These are phyloP conservation scores for Adelosebastes latens DNA, from an alignment of 2,797 vertebrate species.

Conservation along the genomic window DNA sequence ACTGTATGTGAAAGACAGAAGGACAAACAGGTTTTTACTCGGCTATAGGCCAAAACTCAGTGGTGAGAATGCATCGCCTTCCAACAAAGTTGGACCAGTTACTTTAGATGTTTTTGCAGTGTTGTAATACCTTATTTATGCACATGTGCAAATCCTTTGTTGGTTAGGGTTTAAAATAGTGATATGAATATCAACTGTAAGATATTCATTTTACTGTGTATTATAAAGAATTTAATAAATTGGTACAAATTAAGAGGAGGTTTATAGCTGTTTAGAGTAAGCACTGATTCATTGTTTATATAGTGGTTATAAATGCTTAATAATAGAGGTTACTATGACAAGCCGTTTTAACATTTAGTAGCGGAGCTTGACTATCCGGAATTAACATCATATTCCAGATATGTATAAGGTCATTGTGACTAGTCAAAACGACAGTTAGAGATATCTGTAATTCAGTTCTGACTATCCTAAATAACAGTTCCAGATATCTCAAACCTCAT, in stretches of 20 bases:
- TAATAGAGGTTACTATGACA: background rate
- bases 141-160: background rate
- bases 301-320: background rate
- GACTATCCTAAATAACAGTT: no score
- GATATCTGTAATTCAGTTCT: no score
- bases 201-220: background rate
- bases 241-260: background rate
- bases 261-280: background rate
- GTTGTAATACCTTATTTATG: background rate
- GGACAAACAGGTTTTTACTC: background rate
- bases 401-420: no score
- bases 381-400: no score
- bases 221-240: background rate
- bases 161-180: background rate
- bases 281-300: background rate
- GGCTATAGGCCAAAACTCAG: background rate
- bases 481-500: no score
- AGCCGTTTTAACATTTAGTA: no score
- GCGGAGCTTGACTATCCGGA: no score
- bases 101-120: background rate
- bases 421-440: no score
- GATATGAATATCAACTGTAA: background rate
- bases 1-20: background rate
- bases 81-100: no score
- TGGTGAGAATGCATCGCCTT: background rate